These are phyloP conservation scores for Gallinago jamesoni DNA, from an alignment of 2,113 vertebrate species.

Conservation along the genomic window DNA sequence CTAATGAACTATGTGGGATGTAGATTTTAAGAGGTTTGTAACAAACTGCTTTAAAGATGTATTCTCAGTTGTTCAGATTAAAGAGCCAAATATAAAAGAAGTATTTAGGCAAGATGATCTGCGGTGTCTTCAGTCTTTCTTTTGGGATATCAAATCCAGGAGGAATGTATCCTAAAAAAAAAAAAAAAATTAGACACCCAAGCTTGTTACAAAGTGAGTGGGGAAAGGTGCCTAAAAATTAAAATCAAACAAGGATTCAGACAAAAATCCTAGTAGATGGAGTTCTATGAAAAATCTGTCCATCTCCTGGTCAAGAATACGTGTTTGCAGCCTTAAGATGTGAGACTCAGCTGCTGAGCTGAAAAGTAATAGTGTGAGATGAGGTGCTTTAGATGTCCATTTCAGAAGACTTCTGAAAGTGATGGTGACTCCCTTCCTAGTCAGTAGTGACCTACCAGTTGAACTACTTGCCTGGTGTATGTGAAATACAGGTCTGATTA, in stretches of 20 bases:
- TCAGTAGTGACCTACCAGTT: not conserved
- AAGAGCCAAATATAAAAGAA: slow-evolving; percentile 1
- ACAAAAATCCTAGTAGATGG: not conserved
- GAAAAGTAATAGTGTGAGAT: not conserved
- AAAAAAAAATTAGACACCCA: not conserved
- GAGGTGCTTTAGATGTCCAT: not conserved
- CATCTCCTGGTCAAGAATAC: not conserved
- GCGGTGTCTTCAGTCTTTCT: not conserved
- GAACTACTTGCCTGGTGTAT: not conserved
- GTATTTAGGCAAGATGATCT: not conserved
- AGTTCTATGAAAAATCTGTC: not conserved
- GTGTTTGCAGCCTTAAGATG: not conserved
- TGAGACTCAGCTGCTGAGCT: not conserved
- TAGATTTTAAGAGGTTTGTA: not conserved
- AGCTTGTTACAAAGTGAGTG: not conserved
- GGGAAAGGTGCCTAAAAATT: not conserved
- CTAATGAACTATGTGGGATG: not conserved
- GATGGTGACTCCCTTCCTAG: not conserved
- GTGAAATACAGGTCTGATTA: not conserved
- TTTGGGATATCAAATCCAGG: not conserved
- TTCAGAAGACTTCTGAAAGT: not conserved
- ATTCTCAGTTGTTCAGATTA: not conserved
- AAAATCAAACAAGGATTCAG: not conserved
- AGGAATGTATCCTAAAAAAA: not conserved
- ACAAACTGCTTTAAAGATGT: not conserved